These are phyloP conservation scores for Cygnus olor DNA, from an alignment of 2,797 vertebrate genomes.

Conservation along the genomic window DNA sequence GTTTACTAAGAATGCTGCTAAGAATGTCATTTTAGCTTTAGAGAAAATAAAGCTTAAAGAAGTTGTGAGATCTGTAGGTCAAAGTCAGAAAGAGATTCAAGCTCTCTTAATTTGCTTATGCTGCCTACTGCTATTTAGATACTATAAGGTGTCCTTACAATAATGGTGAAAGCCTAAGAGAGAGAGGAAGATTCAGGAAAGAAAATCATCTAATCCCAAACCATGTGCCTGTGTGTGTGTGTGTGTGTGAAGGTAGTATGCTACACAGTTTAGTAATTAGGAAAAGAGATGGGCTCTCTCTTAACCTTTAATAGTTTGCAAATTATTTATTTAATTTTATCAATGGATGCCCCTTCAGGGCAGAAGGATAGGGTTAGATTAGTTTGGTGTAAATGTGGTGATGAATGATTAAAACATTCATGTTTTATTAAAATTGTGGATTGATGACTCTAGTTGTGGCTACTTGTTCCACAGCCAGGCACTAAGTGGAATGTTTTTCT, in stretches of 20 bases:
- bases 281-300: background rate
- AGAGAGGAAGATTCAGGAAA: background rate
- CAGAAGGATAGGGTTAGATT: background rate
- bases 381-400: background rate
- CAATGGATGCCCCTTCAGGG: background rate
- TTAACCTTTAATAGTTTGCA: background rate
- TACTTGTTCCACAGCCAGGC: background rate
- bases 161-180: background rate
- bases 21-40: slow-evolving; percentile 8
- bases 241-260: background rate
- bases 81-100: background rate
- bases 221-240: fast-evolving
- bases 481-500: background rate
- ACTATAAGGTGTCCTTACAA: background rate
- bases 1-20: background rate
- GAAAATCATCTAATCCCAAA: background rate
- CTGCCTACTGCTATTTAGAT: background rate
- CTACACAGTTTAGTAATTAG: background rate
- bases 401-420: background rate
- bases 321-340: no score
- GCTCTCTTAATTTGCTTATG: background rate
- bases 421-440: background rate
- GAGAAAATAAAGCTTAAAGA: slow-evolving; percentile 13
- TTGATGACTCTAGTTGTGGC: background rate
- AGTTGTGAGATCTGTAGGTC: background rate